Conservation (phyloP, 2,113 vertebrate species). For the Aepyceros melampus region DNA sequence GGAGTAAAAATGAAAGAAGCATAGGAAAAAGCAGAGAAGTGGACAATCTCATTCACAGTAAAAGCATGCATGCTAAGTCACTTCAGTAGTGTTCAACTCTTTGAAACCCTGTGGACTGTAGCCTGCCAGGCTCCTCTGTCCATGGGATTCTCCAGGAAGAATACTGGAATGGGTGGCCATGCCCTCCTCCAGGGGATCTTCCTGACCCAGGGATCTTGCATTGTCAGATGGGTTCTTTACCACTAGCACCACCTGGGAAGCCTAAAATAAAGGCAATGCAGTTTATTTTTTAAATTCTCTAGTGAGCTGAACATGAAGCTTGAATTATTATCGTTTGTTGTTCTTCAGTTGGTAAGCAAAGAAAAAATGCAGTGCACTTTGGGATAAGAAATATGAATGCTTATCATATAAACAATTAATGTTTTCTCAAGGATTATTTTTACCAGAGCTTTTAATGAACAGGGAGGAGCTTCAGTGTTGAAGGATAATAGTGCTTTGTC, state of each 20-base stretch:
- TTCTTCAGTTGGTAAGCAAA: background rate
- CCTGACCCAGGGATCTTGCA: background rate
- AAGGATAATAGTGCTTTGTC: background rate
- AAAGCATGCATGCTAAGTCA: background rate
- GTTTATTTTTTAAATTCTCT: background rate
- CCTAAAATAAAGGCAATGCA: background rate
- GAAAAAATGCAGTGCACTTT: background rate
- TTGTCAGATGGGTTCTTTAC: background rate
- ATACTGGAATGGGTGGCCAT: background rate
- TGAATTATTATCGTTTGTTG: background rate
- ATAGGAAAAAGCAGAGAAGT: background rate
- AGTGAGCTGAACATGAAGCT: background rate
- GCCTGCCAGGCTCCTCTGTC: background rate
- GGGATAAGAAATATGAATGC: background rate
- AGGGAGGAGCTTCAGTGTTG: background rate
- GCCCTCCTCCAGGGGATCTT: background rate
- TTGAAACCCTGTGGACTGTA: background rate
- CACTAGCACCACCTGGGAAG: background rate
- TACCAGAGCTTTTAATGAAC: background rate
- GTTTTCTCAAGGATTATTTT: background rate
- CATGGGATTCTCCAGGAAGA: background rate
- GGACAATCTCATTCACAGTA: background rate
- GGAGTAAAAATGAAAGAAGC: background rate
- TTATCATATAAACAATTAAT: background rate
- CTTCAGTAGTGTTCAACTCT: background rate